phyloP scores from a whole-genome alignment of 2,797 vertebrate genomes.

The Chelonia mydas region DNA sequence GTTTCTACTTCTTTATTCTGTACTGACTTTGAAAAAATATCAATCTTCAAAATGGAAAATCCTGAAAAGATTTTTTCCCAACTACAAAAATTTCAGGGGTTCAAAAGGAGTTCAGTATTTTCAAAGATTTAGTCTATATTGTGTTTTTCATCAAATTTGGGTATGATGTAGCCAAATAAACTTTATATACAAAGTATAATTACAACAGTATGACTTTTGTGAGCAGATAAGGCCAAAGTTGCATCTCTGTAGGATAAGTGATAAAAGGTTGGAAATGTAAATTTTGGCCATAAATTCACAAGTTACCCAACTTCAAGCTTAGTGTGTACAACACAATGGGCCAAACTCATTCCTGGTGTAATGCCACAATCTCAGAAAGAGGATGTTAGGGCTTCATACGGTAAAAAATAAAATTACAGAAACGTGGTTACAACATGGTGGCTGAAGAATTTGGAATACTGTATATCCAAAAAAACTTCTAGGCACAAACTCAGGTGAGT shows the following conservation, averaged over 20 bases:
- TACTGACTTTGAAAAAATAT: background rate
- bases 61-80: background rate
- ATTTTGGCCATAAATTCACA: background rate
- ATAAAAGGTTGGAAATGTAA: background rate
- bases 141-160: fast-evolving
- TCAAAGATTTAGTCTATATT: background rate
- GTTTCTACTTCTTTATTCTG: background rate
- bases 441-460: background rate
- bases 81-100: background rate
- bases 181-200: background rate
- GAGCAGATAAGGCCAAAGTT: background rate
- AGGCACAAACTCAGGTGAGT: background rate
- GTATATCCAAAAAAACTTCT: background rate
- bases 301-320: background rate
- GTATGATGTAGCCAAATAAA: fast-evolving
- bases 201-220: background rate
- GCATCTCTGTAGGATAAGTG: background rate
- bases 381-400: background rate
- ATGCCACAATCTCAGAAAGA: constrained; percentile 20
- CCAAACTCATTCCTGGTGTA: constrained; percentile 38
- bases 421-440: background rate
- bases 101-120: background rate
- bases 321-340: constrained; percentile 1
- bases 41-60: background rate
- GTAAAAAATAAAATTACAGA: background rate